Conservation (phyloP, 2,113 vertebrate species). For the Castor canadensis region DNA sequence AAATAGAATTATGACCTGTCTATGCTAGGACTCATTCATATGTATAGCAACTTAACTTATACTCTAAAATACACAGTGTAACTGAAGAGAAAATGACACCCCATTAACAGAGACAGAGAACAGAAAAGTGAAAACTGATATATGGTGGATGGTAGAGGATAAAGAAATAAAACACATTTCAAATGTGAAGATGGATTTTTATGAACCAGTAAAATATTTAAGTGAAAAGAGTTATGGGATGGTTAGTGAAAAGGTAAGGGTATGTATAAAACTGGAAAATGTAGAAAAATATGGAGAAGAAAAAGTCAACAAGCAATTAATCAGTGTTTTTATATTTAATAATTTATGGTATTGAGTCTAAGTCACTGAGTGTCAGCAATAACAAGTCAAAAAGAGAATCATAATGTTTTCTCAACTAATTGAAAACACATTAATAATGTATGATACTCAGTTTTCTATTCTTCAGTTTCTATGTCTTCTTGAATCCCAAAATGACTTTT, state of each 20-base stretch:
- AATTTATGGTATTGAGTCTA: background rate
- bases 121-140: background rate
- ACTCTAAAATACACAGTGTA: background rate
- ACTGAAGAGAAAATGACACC: background rate
- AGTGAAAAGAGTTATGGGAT: background rate
- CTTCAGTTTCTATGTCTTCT: background rate
- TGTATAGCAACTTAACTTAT: background rate
- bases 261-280: background rate
- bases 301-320: background rate
- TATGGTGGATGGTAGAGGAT: background rate
- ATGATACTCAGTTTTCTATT: background rate
- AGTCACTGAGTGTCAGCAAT: background rate
- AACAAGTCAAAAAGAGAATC: background rate
- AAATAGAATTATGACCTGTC: background rate
- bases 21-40: background rate
- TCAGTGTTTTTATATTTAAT: background rate
- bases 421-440: constrained; percentile 14
- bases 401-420: background rate
- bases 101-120: background rate
- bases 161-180: background rate
- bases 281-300: background rate
- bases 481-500: background rate
- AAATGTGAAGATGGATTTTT: background rate
- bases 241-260: background rate
- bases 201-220: background rate